Conservation (phyloP, 37 sponge, comb jelly and placozoan genomes). For the Halisarca cf. caerulea region DNA sequence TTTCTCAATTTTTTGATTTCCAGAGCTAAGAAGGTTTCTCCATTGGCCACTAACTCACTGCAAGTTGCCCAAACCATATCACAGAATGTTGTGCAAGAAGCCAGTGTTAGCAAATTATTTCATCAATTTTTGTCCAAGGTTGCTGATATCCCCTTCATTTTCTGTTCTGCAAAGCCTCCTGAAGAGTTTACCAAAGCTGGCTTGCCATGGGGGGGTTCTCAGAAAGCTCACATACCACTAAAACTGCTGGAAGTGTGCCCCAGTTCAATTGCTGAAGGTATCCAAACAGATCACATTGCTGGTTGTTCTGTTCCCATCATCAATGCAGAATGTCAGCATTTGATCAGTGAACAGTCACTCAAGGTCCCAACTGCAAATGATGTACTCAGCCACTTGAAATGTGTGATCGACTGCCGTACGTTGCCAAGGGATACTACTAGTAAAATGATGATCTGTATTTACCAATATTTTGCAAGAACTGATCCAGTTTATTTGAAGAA, state of each 20-base stretch:
- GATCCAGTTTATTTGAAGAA: neutral
- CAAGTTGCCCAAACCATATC: neutral
- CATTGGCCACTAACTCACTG: neutral
- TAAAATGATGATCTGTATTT: neutral
- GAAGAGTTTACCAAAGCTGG: neutral
- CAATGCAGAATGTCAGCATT: neutral
- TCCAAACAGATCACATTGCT: neutral
- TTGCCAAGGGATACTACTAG: too few relatives aligned
- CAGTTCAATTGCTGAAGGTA: neutral
- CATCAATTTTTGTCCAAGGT: neutral
- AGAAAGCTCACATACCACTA: neutral
- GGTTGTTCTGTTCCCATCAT: neutral
- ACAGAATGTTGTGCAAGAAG: too few relatives aligned
- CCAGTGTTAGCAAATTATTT: neutral
- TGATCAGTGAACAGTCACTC: too few relatives aligned
- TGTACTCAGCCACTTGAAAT: neutral
- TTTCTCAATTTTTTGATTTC: neutral
- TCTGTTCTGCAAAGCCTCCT: slow-evolving; percentile 2
- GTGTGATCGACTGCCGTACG: too few relatives aligned
- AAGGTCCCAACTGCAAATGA: neutral
- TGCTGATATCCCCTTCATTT: slow-evolving; percentile 28
- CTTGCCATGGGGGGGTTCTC: neutral
- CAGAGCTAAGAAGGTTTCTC: slow-evolving; percentile 12
- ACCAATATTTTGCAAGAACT: neutral
- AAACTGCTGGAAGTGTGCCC: neutral